Percentiles rank a stretch among this genome's conserved stretches.
phyloP scores from a whole-genome alignment of 2,888 invertebrate genomes.

The Drosophila borealis region DNA sequence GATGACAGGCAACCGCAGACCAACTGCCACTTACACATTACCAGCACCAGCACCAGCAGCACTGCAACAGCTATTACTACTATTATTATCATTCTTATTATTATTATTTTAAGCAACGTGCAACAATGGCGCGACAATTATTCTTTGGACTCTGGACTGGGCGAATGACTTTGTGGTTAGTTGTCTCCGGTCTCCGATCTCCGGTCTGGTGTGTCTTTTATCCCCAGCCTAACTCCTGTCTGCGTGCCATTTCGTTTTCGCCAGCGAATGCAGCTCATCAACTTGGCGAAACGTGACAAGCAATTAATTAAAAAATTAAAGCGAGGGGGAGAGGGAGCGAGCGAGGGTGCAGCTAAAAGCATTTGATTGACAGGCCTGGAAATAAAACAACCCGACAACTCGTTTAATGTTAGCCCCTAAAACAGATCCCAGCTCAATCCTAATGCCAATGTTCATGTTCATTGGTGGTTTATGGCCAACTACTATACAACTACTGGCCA shows the following conservation, averaged over 20 bases:
- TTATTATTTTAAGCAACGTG: conserved; percentile 73
- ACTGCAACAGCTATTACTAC: conserved; percentile 6
- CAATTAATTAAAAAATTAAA: conserved; percentile 79
- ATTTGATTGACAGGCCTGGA: conserved; percentile 44
- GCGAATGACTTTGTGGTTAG: conserved; percentile 48
- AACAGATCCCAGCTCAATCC: conserved; percentile 30
- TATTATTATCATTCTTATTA: conserved; percentile 41
- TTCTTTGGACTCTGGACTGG: conserved; percentile 35
- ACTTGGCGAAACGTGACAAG: conserved; percentile 70
- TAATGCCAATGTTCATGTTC: conserved; percentile 49
- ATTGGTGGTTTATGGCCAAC: conserved; percentile 54
- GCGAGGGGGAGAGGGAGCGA: conserved; percentile 5
- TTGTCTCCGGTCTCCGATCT: conserved; percentile 15
- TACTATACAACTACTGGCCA: conserved; percentile 39
- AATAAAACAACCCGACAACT: conserved; percentile 24
- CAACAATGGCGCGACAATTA: conserved; percentile 76
- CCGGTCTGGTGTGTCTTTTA: neutral
- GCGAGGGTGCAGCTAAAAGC: conserved; percentile 2
- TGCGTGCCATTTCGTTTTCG: conserved; percentile 70
- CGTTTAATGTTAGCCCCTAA: conserved; percentile 31
- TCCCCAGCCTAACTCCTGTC: neutral
- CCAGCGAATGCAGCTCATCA: conserved; percentile 55
- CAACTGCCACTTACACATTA: conserved; percentile 66
- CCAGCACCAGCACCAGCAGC: conserved; percentile 10
- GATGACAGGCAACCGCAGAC: conserved; percentile 67